These are phyloP conservation scores for Arctia plantaginis DNA, from an alignment of 2,888 invertebrate genomes.

Conservation along the genomic window DNA sequence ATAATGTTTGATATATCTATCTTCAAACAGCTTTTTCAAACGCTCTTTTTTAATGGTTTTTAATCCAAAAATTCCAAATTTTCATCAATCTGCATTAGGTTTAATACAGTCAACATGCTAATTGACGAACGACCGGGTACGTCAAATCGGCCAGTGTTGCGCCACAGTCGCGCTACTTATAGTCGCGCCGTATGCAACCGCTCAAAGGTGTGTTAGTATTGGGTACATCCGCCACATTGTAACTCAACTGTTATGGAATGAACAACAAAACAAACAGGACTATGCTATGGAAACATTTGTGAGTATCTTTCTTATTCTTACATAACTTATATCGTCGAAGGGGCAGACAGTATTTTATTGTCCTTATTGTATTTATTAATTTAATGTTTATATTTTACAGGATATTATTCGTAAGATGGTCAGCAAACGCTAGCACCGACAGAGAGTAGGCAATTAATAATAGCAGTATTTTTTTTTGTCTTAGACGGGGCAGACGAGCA, in stretches of 20 bases:
- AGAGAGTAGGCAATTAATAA: neutral
- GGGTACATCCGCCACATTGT: slow-evolving; percentile 21
- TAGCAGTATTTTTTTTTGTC: no score
- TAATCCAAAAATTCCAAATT: neutral
- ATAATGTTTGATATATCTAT: neutral
- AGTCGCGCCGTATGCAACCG: slow-evolving; percentile 13
- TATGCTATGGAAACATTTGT: slow-evolving; percentile 6
- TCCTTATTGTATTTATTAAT: no score
- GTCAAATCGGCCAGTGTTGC: slow-evolving; percentile 19
- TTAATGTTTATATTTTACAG: no score
- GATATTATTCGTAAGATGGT: no score
- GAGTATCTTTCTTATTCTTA: neutral
- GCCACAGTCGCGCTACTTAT: slow-evolving; percentile 23
- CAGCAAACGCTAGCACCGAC: neutral
- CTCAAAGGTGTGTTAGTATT: slow-evolving; percentile 23
- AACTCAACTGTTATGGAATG: slow-evolving; percentile 42
- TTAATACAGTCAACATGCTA: slow-evolving; percentile 5
- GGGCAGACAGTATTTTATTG: neutral
- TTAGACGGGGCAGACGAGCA: no score
- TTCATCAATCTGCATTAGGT: slow-evolving; percentile 2
- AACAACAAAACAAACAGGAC: slow-evolving; percentile 29
- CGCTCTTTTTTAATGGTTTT: neutral
- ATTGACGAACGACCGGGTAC: slow-evolving; percentile 5
- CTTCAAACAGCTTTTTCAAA: no score
- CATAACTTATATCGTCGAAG: neutral